These are phyloP conservation scores for Liasis olivaceus DNA, from an alignment of 2,797 vertebrate species.

Conservation along the genomic window DNA sequence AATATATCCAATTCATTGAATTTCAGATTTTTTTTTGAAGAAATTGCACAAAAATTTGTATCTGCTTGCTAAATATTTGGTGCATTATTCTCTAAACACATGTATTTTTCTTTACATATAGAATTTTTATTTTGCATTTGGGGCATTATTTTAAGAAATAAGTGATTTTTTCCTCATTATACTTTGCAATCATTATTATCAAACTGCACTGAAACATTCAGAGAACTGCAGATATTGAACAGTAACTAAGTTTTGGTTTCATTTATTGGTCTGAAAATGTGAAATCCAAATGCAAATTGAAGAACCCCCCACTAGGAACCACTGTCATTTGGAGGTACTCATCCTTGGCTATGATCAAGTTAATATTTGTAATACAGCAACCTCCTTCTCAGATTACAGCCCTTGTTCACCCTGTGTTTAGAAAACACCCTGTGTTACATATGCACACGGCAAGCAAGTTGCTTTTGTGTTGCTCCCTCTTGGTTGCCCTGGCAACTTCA, in stretches of 20 bases:
- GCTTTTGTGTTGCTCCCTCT: constrained; percentile 34
- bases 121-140: not conserved
- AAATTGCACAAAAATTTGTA: not conserved
- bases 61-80: not conserved
- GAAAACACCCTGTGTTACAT: constrained; percentile 58
- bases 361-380: constrained; percentile 16
- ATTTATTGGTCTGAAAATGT: not conserved
- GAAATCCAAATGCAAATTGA: not conserved
- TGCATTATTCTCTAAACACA: not conserved
- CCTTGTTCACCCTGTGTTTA: constrained; percentile 51
- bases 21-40: not conserved
- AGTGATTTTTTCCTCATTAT: too few species aligned
- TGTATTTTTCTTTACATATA: not conserved
- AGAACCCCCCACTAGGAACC: not conserved
- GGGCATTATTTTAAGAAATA: not conserved
- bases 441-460: constrained; percentile 33
- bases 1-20: not conserved
- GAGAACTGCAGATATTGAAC: not conserved
- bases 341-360: constrained; percentile 36
- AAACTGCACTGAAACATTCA: not conserved
- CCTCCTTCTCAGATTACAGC: constrained; percentile 55
- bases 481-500: constrained; percentile 49
- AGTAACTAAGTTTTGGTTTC: not conserved
- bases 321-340: not conserved
- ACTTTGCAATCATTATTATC: not conserved